Evolutionary conservation across 2,797 vertebrate species (phyloP).

Genomic region (Setipinna tenuifilis): DNA sequence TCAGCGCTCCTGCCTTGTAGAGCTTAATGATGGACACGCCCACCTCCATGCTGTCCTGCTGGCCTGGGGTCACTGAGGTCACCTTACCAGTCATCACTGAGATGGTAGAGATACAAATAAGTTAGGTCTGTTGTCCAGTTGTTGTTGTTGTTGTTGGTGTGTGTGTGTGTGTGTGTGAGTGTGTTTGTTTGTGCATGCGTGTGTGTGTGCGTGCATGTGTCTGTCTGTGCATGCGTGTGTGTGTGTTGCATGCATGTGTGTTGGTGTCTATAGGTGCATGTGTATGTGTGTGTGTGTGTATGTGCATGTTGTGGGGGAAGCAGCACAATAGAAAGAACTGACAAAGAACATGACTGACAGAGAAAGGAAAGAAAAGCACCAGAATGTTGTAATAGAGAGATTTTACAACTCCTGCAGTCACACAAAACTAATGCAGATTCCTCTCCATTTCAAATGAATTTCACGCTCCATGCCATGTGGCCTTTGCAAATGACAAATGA

Average conservation of each 20-base stretch:
- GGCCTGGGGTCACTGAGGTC: constrained; percentile 57
- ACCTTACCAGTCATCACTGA: constrained; percentile 76
- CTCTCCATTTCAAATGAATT: background rate
- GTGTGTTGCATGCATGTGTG: background rate
- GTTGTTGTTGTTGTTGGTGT: constrained; percentile 3
- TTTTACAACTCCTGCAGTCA: background rate
- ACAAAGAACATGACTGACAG: background rate
- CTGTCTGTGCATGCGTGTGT: background rate
- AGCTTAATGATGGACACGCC: constrained; percentile 71
- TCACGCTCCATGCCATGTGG: background rate
- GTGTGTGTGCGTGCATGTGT: background rate
- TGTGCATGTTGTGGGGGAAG: no score
- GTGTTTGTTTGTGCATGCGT: background rate
- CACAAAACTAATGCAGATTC: background rate
- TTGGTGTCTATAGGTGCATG: background rate
- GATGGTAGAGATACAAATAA: background rate
- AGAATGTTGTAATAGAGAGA: background rate
- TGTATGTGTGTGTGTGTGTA: background rate
- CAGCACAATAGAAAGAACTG: background rate
- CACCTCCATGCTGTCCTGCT: constrained; percentile 59
- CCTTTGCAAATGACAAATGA: background rate
- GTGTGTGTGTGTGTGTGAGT: background rate
- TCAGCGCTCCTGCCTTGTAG: constrained; percentile 71
- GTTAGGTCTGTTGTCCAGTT: background rate
- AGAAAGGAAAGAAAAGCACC: background rate